phyloP scores from a whole-genome alignment of 2,797 vertebrate species.

The Acrocephalus scirpaceus region DNA sequence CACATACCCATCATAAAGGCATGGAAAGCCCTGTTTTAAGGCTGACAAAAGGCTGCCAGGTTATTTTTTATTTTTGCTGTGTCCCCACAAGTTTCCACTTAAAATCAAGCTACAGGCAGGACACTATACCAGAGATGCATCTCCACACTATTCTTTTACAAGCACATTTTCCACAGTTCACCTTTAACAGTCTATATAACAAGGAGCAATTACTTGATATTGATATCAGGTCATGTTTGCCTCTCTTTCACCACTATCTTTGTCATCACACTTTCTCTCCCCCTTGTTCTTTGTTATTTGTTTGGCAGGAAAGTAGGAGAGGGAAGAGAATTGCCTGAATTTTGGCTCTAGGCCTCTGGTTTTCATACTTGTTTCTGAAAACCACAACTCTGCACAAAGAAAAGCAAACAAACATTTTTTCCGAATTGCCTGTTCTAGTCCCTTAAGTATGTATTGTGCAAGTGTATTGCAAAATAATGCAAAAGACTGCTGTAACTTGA shows the following conservation, averaged over 20 bases:
- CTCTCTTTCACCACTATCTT: background rate
- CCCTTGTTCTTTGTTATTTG: background rate
- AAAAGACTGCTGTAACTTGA: background rate
- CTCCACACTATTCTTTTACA: background rate
- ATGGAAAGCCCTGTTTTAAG: background rate
- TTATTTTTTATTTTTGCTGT: background rate
- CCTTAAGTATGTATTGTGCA: background rate
- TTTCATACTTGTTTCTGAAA: background rate
- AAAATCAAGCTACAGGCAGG: background rate
- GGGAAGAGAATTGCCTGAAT: background rate
- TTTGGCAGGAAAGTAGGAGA: background rate
- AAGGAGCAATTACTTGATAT: background rate
- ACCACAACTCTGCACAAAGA: background rate
- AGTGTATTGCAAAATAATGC: slow-evolving; percentile 11
- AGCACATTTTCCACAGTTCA: background rate
- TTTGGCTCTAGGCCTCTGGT: background rate
- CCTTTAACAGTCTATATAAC: background rate
- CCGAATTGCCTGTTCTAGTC: background rate
- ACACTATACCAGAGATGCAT: background rate
- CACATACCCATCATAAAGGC: background rate
- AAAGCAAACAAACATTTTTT: slow-evolving; percentile 20
- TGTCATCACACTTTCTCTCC: background rate
- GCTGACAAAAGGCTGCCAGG: background rate
- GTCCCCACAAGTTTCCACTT: background rate
- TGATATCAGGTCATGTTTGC: background rate